Base-by-base conservation (phyloP, 2,113 vertebrate genomes). In the Dolichallabes microphthalmus region DNA sequence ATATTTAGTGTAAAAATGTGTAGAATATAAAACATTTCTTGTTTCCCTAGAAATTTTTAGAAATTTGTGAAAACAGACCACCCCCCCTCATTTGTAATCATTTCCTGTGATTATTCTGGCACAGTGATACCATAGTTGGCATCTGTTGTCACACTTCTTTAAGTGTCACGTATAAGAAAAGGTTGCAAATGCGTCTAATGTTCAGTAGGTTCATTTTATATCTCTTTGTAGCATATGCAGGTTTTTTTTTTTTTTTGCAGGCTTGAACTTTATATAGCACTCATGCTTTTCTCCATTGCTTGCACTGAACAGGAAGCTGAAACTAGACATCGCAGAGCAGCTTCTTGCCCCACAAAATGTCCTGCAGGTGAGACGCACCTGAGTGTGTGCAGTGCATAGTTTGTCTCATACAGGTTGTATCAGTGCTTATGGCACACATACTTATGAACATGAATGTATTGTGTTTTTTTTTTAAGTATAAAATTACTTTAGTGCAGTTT, bases 311-410 rank as follows among this genome's bases (percentile, higher is more conserved):
- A 84, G 85, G 52, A 84, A 19, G 20, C 27, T 60, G 73, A 83
- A 76, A 32, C 2, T 4, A 57, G 60, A 69, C 25, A 30, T 27
- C 14, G 25, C 35, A 75, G 66, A n/a, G 25, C n/a, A 20, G 27
- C 52, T 2, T 17, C 8, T 60, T 88, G 87, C 66, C n/a, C n/a
- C n/a, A 0, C 0, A 0, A 3, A 27, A 57, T 94, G 93, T 14
- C 78, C 69, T 80, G 14, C 92, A 92, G 91, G 93, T 94, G 85
- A 91, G 85, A 86, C 20, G 50, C 30, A 64, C 12, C 27, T 52
- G 45, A 13, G 8, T 63, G 53, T 32, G 27, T 4, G 12, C 17
- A 20, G 0, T 27, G 30, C n/a, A 60, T 13, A 68, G 20, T 55
- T 32, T 53, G 4, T 61, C 10, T 69, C 45, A 32, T 19, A 64